Conservation (phyloP, 2,888 invertebrate genomes). For the Stictocephala bisonia region DNA sequence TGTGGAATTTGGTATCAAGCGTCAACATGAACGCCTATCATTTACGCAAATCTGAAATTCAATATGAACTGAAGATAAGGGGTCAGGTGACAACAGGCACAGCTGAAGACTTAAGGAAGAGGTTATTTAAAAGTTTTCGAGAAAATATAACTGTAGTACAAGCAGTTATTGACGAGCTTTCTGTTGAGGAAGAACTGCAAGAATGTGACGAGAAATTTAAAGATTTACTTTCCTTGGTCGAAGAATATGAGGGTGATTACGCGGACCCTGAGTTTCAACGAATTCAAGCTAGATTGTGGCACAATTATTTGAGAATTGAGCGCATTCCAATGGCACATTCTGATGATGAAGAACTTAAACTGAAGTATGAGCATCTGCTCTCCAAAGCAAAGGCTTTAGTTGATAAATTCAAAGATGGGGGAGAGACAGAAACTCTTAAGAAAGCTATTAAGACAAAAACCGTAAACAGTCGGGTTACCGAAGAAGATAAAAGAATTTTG, state of each 20-base stretch:
- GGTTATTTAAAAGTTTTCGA: neutral
- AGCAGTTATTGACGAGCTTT: neutral
- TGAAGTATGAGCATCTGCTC: neutral
- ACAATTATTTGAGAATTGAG: neutral
- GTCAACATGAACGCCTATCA: constrained; percentile 1
- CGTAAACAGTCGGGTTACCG: too few relatives aligned
- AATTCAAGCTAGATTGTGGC: neutral
- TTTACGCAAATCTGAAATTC: neutral
- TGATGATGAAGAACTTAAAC: neutral
- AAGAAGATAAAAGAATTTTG: too few relatives aligned
- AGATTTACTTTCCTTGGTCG: neutral
- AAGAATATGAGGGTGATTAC: constrained; percentile 5
- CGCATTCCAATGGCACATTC: neutral
- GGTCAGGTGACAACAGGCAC: neutral
- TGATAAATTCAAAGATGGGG: neutral
- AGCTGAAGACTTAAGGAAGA: neutral
- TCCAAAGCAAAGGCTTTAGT: neutral
- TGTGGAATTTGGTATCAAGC: too few relatives aligned
- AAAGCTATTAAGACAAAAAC: neutral
- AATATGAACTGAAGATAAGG: constrained; percentile 5
- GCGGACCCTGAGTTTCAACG: neutral
- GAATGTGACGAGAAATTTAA: neutral
- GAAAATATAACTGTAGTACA: neutral
- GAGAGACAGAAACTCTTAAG: neutral
- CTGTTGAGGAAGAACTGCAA: neutral